Conservation (phyloP, 92 coral and sea anemone species). For the Paramuricea clavata region DNA sequence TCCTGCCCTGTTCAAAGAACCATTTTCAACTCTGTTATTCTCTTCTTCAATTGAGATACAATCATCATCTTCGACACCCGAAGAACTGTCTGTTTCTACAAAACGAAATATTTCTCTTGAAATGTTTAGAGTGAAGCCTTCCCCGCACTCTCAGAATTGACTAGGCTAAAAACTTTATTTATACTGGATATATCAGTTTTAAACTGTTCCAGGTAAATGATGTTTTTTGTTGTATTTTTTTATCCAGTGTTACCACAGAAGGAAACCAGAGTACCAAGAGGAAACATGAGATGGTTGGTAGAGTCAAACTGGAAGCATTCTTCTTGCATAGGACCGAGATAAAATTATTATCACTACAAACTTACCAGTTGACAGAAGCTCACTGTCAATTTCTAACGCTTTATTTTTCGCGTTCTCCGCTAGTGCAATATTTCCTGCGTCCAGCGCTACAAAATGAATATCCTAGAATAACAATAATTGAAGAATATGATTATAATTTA, state of each 20-base stretch:
- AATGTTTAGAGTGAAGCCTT: background rate
- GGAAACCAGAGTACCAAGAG: no score
- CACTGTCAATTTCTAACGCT: constrained; percentile 93
- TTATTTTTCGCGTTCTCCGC: constrained; percentile 95
- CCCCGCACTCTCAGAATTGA: background rate
- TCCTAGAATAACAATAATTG: constrained; percentile 67
- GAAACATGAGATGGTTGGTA: no score
- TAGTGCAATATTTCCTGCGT: constrained; percentile 83
- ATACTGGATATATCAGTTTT: no score
- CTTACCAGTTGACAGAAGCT: constrained; percentile 88
- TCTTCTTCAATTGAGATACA: background rate
- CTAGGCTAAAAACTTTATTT: background rate
- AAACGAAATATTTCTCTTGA: background rate
- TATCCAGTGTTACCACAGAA: no score
- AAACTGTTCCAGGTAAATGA: no score
- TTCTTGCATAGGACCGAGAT: no score
- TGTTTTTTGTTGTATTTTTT: no score
- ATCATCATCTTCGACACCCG: constrained; percentile 78
- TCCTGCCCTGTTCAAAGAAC: background rate
- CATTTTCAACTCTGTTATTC: background rate
- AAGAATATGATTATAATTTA: no score
- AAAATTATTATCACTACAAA: no score
- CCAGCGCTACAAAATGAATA: constrained; percentile 89
- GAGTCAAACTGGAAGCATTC: no score
- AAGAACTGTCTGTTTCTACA: constrained; percentile 84